Evolutionary conservation across 2,797 vertebrate species (phyloP).

Genomic region (Typhlichthys eigenmanni): DNA sequence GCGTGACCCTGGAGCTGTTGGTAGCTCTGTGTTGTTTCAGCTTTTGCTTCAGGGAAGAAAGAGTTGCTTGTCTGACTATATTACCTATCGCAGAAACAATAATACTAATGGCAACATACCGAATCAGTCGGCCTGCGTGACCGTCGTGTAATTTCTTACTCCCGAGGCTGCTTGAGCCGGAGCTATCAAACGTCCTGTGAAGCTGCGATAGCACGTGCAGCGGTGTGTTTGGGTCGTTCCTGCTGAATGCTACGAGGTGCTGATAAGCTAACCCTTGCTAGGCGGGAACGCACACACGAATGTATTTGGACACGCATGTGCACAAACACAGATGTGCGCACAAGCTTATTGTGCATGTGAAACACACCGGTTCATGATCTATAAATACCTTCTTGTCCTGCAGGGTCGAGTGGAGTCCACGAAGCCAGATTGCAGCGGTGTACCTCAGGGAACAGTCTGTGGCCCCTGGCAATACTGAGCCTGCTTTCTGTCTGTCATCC

Average conservation of each 20-base stretch:
- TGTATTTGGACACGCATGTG: slow-evolving; percentile 3
- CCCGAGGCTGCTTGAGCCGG: slow-evolving; percentile 56
- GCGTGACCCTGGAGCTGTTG: slow-evolving; percentile 52
- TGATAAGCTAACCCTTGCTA: slow-evolving; percentile 49
- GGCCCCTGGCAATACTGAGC: slow-evolving; percentile 42
- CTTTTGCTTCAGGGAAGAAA: slow-evolving; percentile 66
- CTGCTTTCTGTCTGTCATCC: slow-evolving; percentile 57
- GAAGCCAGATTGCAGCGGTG: slow-evolving; percentile 61
- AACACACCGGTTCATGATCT: slow-evolving; percentile 33
- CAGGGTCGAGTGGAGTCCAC: slow-evolving; percentile 70
- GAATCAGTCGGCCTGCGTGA: slow-evolving; percentile 58
- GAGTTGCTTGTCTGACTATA: slow-evolving; percentile 54
- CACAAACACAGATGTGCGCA: slow-evolving; percentile 26
- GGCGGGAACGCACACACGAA: background rate
- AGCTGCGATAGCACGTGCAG: slow-evolving; percentile 51
- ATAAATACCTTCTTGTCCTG: slow-evolving; percentile 68
- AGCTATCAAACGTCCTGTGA: slow-evolving; percentile 31
- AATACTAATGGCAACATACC: slow-evolving; percentile 61
- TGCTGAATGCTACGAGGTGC: slow-evolving; percentile 50
- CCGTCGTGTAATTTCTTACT: slow-evolving; percentile 63
- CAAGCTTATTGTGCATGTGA: slow-evolving; percentile 8
- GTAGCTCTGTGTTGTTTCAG: slow-evolving; percentile 72
- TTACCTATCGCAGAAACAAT: slow-evolving; percentile 64
- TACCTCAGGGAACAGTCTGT: slow-evolving; percentile 51
- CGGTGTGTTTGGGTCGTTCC: slow-evolving; percentile 61